These are phyloP conservation scores for Lasiommata megera DNA, from an alignment of 2,888 invertebrate genomes.

Conservation along the genomic window DNA sequence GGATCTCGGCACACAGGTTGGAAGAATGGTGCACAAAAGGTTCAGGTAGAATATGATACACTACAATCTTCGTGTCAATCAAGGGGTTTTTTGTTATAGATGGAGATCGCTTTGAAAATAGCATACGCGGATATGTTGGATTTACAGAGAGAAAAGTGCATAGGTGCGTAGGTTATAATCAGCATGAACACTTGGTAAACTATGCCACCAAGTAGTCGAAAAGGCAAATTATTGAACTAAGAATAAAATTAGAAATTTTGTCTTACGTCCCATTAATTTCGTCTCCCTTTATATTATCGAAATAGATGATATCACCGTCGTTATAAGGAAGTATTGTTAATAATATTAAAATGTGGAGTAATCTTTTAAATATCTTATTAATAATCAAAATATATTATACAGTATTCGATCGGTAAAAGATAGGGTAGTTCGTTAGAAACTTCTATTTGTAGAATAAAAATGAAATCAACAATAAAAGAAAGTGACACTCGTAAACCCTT, in stretches of 20 bases:
- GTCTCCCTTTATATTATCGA: too few relatives aligned
- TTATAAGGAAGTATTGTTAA: too few relatives aligned
- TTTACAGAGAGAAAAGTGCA: too few relatives aligned
- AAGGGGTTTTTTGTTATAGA: constrained; percentile 27
- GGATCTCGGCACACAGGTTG: constrained; percentile 54
- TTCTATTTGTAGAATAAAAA: constrained; percentile 24
- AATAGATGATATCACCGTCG: too few relatives aligned
- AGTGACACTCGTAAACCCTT: constrained; percentile 77
- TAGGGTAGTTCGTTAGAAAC: not conserved
- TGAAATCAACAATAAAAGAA: constrained; percentile 44
- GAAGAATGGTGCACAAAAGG: constrained; percentile 58
- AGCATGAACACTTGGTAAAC: too few relatives aligned
- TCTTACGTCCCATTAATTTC: too few relatives aligned
- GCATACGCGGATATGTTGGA: not conserved
- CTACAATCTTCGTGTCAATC: constrained; percentile 64
- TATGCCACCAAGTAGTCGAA: too few relatives aligned
- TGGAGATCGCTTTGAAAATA: not conserved
- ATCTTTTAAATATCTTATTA: not conserved
- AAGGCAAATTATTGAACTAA: too few relatives aligned
- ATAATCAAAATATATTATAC: not conserved
- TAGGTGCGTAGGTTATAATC: too few relatives aligned
- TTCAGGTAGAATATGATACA: constrained; percentile 70
- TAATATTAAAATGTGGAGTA: not conserved
- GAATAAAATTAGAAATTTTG: too few relatives aligned
- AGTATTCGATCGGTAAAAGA: not conserved